These are phyloP conservation scores for Microctenopoma steveboyesi DNA, from an alignment of 2,797 vertebrate genomes.

Conservation along the genomic window DNA sequence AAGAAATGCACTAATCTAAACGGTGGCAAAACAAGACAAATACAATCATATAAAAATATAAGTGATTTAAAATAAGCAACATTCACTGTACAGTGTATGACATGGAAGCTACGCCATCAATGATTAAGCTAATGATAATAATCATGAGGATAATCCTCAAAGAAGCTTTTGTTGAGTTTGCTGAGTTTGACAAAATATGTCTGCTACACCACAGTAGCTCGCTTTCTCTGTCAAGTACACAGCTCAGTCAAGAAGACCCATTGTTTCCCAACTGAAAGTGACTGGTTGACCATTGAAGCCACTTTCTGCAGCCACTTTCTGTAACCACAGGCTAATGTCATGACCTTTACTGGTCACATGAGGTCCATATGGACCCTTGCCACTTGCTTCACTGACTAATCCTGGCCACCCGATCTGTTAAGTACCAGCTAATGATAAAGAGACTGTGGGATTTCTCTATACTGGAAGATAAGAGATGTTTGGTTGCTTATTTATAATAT, in stretches of 20 bases:
- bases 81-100: neutral
- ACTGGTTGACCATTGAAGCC: constrained; percentile 51
- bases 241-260: constrained; percentile 50
- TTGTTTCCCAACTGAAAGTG: constrained; percentile 55
- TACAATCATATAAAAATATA: neutral
- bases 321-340: constrained; percentile 48
- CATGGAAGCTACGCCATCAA: constrained; percentile 43
- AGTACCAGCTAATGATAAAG: neutral
- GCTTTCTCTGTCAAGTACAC: constrained; percentile 28
- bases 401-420: constrained; percentile 20
- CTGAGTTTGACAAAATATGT: constrained; percentile 66
- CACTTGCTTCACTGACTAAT: constrained; percentile 40
- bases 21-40: constrained; percentile 2
- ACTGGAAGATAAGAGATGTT: neutral
- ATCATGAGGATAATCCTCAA: constrained; percentile 68
- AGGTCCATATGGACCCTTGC: constrained; percentile 43
- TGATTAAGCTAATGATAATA: constrained; percentile 53
- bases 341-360: constrained; percentile 70
- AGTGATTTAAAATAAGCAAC: neutral
- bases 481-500: constrained; percentile 6
- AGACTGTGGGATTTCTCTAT: neutral
- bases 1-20: neutral
- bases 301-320: constrained; percentile 50
- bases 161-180: constrained; percentile 71
- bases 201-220: constrained; percentile 23